Conservation (phyloP, 2,113 vertebrate genomes). For the Cepphus grylle region DNA sequence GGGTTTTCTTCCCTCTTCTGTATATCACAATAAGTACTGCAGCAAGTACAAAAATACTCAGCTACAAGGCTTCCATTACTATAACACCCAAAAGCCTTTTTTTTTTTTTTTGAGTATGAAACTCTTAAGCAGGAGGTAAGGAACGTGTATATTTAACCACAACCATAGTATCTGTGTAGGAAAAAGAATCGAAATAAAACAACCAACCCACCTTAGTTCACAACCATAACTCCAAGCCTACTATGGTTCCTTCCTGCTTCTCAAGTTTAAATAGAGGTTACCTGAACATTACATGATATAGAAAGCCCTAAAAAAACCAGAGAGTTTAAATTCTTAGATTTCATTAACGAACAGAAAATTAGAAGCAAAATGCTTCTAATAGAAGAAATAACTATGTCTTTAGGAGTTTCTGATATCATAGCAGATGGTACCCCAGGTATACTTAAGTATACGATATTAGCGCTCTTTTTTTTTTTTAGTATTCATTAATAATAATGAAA, state of each 20-base stretch:
- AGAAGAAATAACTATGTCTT: not conserved
- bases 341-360: not conserved
- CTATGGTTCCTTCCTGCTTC: not conserved
- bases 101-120: not conserved
- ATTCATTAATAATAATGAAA: not conserved
- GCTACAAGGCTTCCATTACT: not conserved
- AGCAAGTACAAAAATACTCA: not conserved
- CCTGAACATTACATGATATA: not conserved
- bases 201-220: not conserved
- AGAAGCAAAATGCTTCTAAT: not conserved
- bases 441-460: not conserved
- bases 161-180: accelerated
- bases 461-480: not conserved
- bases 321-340: not conserved
- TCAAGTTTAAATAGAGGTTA: not conserved
- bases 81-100: not conserved
- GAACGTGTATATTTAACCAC: not conserved
- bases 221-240: not conserved
- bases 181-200: not conserved
- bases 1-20: no score
- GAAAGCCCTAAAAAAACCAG: not conserved
- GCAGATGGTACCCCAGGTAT: not conserved
- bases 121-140: not conserved
- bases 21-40: not conserved
- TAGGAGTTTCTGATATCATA: not conserved